Percentiles rank a stretch among this genome's conserved stretches.
These are phyloP conservation scores for Rhabditophanes sp. DNA, from an alignment of 2,888 invertebrate species.

Conservation along the genomic window DNA sequence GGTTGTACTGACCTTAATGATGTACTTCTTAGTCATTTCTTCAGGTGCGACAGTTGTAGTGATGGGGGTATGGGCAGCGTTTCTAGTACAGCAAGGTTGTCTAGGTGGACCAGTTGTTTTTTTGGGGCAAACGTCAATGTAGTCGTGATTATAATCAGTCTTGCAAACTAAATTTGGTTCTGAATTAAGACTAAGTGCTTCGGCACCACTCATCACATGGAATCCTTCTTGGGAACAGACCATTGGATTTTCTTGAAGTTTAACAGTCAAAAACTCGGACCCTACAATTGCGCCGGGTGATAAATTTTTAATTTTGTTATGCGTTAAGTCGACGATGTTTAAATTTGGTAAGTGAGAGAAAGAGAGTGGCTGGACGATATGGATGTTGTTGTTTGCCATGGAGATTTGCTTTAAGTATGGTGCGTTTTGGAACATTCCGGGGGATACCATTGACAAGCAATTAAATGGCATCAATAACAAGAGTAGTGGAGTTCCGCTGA, in stretches of 20 bases:
- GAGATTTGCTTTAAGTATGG: conserved; percentile 43
- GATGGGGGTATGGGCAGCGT: conserved; percentile 4
- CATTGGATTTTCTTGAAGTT: conserved; percentile 44
- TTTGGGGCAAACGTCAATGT: conserved; percentile 31
- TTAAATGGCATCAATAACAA: conserved; percentile 43
- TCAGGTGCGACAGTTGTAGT: conserved; percentile 3
- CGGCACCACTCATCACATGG: conserved; percentile 42
- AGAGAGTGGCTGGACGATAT: conserved; percentile 31
- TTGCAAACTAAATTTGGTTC: conserved; percentile 40
- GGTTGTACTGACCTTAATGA: conserved; percentile 5
- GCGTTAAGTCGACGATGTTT: conserved; percentile 70
- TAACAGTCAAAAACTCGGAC: conserved; percentile 31
- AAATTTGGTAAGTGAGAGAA: conserved; percentile 72
- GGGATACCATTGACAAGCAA: conserved; percentile 30
- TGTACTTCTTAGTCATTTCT: background rate
- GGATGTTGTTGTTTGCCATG: conserved; percentile 42
- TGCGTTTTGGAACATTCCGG: conserved; percentile 39
- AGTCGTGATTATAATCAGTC: conserved; percentile 20
- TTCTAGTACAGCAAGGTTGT: conserved; percentile 20
- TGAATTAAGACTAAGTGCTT: conserved; percentile 39
- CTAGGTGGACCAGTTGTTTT: conserved; percentile 14
- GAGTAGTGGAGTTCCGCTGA: conserved; percentile 42
- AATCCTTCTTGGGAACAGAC: conserved; percentile 41
- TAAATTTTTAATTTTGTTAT: conserved; percentile 52
- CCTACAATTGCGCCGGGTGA: conserved; percentile 31